Base-by-base conservation (phyloP, 2,113 vertebrate genomes). In the Pelecanus crispus region DNA sequence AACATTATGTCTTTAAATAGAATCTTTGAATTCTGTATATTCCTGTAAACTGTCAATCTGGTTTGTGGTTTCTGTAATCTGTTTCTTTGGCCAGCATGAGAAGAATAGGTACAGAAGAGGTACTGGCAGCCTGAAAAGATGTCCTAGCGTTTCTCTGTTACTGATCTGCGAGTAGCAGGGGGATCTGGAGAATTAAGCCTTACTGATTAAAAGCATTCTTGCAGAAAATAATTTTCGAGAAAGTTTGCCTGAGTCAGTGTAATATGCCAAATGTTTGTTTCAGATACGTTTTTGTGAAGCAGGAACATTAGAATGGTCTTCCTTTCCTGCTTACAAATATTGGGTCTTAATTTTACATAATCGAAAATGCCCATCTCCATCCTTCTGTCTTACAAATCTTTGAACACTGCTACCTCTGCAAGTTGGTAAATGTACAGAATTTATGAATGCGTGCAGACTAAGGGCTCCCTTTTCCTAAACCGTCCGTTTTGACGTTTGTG, bases 401-500 rank as follows among this genome's bases (percentile, higher is more conserved):
- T n/a, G 44, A 61, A 11, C 80, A 61, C 62, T 66, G 13, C 50
- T 65, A 1, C 42, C 50, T 53, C 73, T 86, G 85, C 52, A 56
- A 75, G 73, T 58, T 50, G 81, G 26, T 55, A 47, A 47, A 62
- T 47, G 40, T 38, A 29, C 19, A 36, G 58, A 36, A 34, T 63
- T 70, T 7, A 9, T 59, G 32, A 50, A 45, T 11, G 5, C 2
- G 2, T 59, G 79, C 55, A 50, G 28, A 5, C 25, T 13, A 4
- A 66, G 47, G 47, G 26, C 56, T 81, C 17, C 34, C 19, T 83
- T 62, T 50, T 7, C 20, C 10, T 38, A 20, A 52, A 81, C 7
- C 1, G 0, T 1, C 19, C 15, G 5, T 5, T 86, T 29, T 38
- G 63, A 15, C 2, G 0, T 86, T 73, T 0, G 0, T 19, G 13